Evolutionary conservation across 2,797 vertebrate genomes (phyloP).

Genomic region (Morus bassanus): DNA sequence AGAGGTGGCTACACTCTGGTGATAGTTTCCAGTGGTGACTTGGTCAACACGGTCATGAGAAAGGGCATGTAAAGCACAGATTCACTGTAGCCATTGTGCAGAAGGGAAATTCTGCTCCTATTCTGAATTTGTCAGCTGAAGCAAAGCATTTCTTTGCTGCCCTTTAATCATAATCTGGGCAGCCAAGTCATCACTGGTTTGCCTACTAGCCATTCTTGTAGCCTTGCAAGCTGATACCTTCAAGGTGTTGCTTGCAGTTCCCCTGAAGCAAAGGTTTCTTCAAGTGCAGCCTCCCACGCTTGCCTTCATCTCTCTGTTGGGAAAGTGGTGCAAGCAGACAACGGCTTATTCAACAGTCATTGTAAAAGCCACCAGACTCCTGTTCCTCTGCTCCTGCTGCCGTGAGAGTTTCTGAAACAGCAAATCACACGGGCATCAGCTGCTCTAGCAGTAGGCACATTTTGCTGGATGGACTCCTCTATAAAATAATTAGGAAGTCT

Average conservation of each 20-base stretch:
- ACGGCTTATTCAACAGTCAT: neutral
- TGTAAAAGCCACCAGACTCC: neutral
- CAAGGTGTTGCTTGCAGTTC: neutral
- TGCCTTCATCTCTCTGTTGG: neutral
- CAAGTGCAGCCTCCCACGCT: neutral
- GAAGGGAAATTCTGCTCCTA: neutral
- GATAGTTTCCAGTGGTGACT: neutral
- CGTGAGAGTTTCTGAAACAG: neutral
- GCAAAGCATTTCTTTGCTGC: neutral
- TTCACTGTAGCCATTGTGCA: neutral
- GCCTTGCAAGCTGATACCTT: neutral
- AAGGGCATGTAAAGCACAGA: neutral
- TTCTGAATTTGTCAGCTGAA: neutral
- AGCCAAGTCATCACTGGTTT: neutral
- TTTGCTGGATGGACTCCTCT: constrained; percentile 12
- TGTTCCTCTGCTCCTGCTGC: constrained; percentile 2
- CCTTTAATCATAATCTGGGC: neutral
- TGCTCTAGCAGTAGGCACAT: neutral
- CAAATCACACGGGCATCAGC: neutral
- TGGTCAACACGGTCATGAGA: neutral
- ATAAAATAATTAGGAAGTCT: neutral
- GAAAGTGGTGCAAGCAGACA: neutral
- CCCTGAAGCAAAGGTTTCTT: neutral
- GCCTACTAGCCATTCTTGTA: neutral
- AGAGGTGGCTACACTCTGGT: neutral